Conservation (phyloP, 2,888 invertebrate genomes). For the Apoda limacodes region DNA sequence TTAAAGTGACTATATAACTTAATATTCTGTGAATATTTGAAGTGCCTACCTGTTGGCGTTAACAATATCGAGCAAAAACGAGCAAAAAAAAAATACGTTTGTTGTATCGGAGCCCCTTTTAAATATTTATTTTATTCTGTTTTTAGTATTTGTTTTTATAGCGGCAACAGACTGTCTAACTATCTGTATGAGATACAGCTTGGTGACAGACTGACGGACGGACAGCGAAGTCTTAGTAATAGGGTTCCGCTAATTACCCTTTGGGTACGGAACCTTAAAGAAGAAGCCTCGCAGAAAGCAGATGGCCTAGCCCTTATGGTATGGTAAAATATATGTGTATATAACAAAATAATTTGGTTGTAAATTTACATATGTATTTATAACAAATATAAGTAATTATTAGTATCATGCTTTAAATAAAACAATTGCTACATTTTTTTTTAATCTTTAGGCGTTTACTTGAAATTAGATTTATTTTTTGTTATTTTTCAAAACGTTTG, state of each 20-base stretch:
- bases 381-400: too few relatives aligned
- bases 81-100: not conserved
- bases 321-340: too few relatives aligned
- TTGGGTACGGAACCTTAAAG: not conserved
- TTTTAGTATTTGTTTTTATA: not conserved
- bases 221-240: not conserved
- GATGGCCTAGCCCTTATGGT: too few relatives aligned
- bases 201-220: not conserved
- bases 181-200: not conserved
- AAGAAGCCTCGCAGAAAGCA: too few relatives aligned
- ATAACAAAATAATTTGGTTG: too few relatives aligned
- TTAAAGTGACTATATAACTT: not conserved
- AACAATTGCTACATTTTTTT: too few relatives aligned
- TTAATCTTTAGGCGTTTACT: too few relatives aligned
- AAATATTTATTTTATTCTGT: not conserved
- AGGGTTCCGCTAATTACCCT: not conserved
- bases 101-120: not conserved
- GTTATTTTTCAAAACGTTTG: too few relatives aligned
- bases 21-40: not conserved
- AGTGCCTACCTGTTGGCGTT: not conserved
- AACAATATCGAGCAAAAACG: not conserved
- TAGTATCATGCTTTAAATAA: too few relatives aligned
- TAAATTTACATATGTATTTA: too few relatives aligned
- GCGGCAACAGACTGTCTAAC: not conserved
- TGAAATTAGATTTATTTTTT: too few relatives aligned